phyloP scores from a whole-genome alignment of 2,113 vertebrate species.

The Hepsetus odoe region DNA sequence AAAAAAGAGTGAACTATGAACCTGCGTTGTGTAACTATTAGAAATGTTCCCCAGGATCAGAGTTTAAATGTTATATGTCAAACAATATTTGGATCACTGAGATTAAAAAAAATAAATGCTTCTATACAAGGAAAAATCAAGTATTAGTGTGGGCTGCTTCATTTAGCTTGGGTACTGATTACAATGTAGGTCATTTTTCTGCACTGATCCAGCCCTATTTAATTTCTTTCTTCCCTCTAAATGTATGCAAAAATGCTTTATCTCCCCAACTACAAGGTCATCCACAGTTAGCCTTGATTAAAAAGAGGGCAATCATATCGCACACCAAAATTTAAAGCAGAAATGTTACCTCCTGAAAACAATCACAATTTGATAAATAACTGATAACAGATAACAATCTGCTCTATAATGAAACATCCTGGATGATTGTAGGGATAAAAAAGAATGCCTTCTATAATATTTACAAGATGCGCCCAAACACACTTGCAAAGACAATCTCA shows the following conservation, averaged over 20 bases:
- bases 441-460: slow-evolving; percentile 33
- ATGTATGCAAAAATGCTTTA: slow-evolving; percentile 39
- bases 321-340: slow-evolving; percentile 58
- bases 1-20: slow-evolving; percentile 26
- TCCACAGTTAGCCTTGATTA: slow-evolving; percentile 59
- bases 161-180: not conserved
- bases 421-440: slow-evolving; percentile 47
- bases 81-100: not conserved
- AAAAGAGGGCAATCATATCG: slow-evolving; percentile 55
- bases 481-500: not conserved
- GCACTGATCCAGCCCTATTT: not conserved
- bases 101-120: no score
- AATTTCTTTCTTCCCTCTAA: slow-evolving; percentile 15
- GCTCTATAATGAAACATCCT: slow-evolving; percentile 37
- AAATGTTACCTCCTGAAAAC: slow-evolving; percentile 62
- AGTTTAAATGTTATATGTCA: slow-evolving; percentile 12
- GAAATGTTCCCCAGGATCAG: not conserved
- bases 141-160: not conserved
- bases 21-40: slow-evolving; percentile 8
- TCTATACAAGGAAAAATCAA: not conserved
- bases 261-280: slow-evolving; percentile 56
- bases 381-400: slow-evolving; percentile 24
- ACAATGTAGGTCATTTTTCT: slow-evolving; percentile 2
- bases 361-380: slow-evolving; percentile 34
- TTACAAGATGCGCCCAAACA: slow-evolving; percentile 8